A percentile compares a stretch with the other conserved stretches of the same genome.
Evolutionary conservation across 2,888 invertebrate genomes (phyloP).

Genomic region (Xanthorhoe spadicearia): DNA sequence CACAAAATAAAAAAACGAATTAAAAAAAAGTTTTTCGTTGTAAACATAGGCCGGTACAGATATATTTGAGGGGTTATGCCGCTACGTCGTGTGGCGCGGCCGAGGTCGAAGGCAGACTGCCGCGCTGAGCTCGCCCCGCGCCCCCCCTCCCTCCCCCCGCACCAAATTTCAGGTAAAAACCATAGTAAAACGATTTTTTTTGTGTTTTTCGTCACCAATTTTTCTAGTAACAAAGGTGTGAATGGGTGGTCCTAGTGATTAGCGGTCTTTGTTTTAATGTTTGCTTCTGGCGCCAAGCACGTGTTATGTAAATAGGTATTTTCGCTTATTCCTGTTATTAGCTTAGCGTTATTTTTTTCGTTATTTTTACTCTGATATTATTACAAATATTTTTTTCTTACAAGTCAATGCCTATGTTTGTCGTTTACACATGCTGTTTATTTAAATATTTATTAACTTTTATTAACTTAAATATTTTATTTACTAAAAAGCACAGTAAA

Average conservation of each 20-base stretch:
- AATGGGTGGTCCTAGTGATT: constrained; percentile 42
- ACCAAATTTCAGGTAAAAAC: constrained; percentile 74
- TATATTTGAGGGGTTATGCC: constrained; percentile 40
- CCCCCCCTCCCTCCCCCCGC: constrained; percentile 60
- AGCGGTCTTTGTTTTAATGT: constrained; percentile 35
- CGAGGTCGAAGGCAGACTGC: constrained; percentile 70
- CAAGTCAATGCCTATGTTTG: too few relatives aligned
- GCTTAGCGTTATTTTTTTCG: too few relatives aligned
- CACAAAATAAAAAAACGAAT: constrained; percentile 36
- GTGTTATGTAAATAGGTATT: constrained; percentile 27
- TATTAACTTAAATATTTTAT: too few relatives aligned
- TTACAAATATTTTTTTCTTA: too few relatives aligned
- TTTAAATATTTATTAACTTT: too few relatives aligned
- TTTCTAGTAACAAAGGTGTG: constrained; percentile 38
- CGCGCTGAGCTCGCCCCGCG: constrained; percentile 67
- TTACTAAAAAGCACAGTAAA: too few relatives aligned
- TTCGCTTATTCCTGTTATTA: background rate
- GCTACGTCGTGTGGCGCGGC: constrained; percentile 53
- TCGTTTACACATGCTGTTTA: too few relatives aligned
- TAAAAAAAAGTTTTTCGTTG: constrained; percentile 47
- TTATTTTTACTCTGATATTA: too few relatives aligned
- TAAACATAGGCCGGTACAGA: constrained; percentile 53
- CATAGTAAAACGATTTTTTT: constrained; percentile 49
- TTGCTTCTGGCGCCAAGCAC: constrained; percentile 32
- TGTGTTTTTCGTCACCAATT: constrained; percentile 43